Evolutionary conservation across 2,797 vertebrate genomes (phyloP).

Genomic region (Oreochromis mossambicus): DNA sequence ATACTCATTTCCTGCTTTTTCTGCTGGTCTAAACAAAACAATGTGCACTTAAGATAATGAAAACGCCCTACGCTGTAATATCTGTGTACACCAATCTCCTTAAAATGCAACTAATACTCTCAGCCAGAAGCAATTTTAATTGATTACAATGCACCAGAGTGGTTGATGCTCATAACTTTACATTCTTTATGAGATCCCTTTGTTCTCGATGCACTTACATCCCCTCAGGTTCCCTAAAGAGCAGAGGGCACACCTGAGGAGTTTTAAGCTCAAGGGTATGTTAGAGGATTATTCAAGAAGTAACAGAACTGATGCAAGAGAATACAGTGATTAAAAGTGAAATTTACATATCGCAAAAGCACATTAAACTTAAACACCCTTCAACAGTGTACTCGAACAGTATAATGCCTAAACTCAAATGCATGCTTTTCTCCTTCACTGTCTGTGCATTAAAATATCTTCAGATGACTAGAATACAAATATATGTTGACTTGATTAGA

Average conservation of each 20-base stretch:
- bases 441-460: neutral
- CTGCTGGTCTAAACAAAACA: constrained; percentile 54
- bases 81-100: constrained; percentile 10
- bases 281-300: constrained; percentile 25
- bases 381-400: neutral
- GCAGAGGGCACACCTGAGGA: constrained; percentile 33
- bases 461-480: neutral
- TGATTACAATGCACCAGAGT: constrained; percentile 36
- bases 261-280: constrained; percentile 5
- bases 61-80: constrained; percentile 44
- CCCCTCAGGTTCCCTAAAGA: constrained; percentile 16
- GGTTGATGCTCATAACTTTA: constrained; percentile 32
- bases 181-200: constrained; percentile 38
- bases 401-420: neutral
- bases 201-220: constrained; percentile 31
- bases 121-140: constrained; percentile 29
- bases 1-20: constrained; percentile 17
- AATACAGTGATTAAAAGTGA: neutral
- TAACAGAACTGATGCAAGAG: neutral
- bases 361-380: neutral
- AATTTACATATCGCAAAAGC: constrained; percentile 5
- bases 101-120: constrained; percentile 32
- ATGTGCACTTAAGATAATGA: constrained; percentile 65
- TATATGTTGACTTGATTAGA: neutral
- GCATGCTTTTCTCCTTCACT: neutral